Evolutionary conservation across 2,797 vertebrate species (phyloP).

Genomic region (Cyclura pinguis): DNA sequence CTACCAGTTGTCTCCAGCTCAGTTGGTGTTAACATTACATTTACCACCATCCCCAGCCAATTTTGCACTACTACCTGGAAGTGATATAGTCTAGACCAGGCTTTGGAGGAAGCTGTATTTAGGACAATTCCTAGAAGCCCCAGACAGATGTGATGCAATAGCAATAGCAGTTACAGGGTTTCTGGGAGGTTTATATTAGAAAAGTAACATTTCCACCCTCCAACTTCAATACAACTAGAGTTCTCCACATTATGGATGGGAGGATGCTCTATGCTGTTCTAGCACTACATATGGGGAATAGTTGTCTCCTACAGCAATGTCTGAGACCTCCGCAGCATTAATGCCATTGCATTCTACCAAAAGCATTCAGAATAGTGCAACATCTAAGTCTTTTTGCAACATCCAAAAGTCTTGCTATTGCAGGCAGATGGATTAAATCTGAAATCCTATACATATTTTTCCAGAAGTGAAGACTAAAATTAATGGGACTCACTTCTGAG

Average conservation of each 20-base stretch:
- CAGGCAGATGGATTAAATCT: not conserved
- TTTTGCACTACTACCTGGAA: no score
- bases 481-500: not conserved
- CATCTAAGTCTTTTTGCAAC: not conserved
- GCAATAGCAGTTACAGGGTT: no score
- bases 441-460: not conserved
- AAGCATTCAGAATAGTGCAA: not conserved
- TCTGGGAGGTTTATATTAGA: no score
- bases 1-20: not conserved
- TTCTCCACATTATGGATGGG: not conserved
- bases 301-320: not conserved
- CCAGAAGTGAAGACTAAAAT: not conserved
- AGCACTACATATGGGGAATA: no score
- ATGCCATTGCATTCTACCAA: not conserved
- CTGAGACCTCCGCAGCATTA: not conserved
- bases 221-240: not conserved
- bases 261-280: not conserved
- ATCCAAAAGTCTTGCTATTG: conserved; percentile 3
- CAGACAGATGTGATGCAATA: no score
- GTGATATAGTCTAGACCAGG: no score
- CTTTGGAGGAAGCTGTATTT: no score
- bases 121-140: no score
- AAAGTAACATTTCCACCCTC: no score
- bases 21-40: no score
- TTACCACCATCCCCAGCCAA: no score